These are phyloP conservation scores for Drosophila algonquin DNA, from an alignment of 2,888 invertebrate genomes.

Conservation along the genomic window DNA sequence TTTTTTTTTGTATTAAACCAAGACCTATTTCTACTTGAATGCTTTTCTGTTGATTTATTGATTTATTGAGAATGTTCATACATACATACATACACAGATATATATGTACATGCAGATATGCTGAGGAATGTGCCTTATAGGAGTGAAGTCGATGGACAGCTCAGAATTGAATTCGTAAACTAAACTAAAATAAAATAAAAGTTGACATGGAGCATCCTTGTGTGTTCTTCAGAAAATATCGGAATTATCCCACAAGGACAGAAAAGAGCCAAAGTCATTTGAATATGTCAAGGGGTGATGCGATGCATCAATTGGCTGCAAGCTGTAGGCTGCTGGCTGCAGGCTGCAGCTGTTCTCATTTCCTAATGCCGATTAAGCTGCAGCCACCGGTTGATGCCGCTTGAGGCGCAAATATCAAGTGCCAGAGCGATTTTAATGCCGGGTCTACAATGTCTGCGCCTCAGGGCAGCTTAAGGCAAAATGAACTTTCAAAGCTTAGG, in stretches of 20 bases:
- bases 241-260: neutral
- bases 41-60: neutral
- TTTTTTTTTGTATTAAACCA: conserved; percentile 28
- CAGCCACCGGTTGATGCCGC: conserved; percentile 20
- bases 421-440: conserved; percentile 32
- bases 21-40: conserved; percentile 24
- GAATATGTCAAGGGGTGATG: conserved; percentile 19
- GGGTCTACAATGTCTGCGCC: conserved; percentile 23
- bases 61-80: conserved; percentile 6
- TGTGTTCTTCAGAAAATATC: neutral
- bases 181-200: conserved; percentile 22
- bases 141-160: conserved; percentile 38
- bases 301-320: conserved; percentile 7
- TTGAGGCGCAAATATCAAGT: conserved; percentile 37
- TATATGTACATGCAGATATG: neutral
- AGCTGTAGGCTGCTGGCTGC: conserved; percentile 17
- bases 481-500: conserved; percentile 40
- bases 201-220: conserved; percentile 6
- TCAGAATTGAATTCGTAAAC: conserved; percentile 35
- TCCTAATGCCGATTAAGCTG: conserved; percentile 18
- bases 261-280: neutral
- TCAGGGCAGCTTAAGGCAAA: conserved; percentile 34
- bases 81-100: neutral
- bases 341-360: conserved; percentile 23
- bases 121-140: conserved; percentile 39